A percentile compares a stretch with the other conserved stretches of the same genome.
Evolutionary conservation across 2,888 invertebrate genomes (phyloP).

Genomic region (Hypolimnas misippus): DNA sequence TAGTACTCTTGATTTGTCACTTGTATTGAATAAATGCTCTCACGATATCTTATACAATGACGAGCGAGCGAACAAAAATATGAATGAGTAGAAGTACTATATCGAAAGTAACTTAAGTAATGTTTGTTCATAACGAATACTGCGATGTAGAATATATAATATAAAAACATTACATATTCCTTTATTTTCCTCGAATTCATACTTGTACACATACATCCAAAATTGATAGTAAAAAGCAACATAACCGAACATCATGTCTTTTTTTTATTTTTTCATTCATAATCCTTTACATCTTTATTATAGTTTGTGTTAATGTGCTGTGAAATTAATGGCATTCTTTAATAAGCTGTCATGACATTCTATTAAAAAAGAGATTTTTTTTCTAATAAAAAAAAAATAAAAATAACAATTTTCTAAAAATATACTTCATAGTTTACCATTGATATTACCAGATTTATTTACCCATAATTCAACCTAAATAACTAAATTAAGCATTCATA

Average conservation of each 20-base stretch:
- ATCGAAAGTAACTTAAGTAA: constrained; percentile 79
- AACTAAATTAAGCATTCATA: too few relatives aligned
- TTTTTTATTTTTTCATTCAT: constrained; percentile 64
- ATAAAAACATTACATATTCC: constrained; percentile 80
- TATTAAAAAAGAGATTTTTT: constrained; percentile 2
- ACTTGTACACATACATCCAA: constrained; percentile 83
- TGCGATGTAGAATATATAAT: constrained; percentile 80
- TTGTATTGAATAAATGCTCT: constrained; percentile 70
- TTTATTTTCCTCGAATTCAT: constrained; percentile 83
- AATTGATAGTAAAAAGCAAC: constrained; percentile 84
- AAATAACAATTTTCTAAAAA: background rate
- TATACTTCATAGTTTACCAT: too few relatives aligned
- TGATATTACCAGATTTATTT: too few relatives aligned
- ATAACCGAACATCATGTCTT: constrained; percentile 78
- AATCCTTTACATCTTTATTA: constrained; percentile 32
- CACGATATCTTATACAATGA: constrained; percentile 64
- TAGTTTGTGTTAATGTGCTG: constrained; percentile 6
- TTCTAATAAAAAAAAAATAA: background rate
- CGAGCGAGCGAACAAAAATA: constrained; percentile 79
- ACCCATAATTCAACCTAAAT: too few relatives aligned
- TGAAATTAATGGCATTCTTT: constrained; percentile 11
- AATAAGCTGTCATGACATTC: background rate
- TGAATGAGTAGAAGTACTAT: constrained; percentile 79
- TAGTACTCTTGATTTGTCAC: constrained; percentile 71
- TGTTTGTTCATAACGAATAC: constrained; percentile 82